Evolutionary conservation across 2,888 invertebrate species (phyloP), one percentile per base, ranked within the genome.

Genomic region (Malthinus flaveolus): DNA sequence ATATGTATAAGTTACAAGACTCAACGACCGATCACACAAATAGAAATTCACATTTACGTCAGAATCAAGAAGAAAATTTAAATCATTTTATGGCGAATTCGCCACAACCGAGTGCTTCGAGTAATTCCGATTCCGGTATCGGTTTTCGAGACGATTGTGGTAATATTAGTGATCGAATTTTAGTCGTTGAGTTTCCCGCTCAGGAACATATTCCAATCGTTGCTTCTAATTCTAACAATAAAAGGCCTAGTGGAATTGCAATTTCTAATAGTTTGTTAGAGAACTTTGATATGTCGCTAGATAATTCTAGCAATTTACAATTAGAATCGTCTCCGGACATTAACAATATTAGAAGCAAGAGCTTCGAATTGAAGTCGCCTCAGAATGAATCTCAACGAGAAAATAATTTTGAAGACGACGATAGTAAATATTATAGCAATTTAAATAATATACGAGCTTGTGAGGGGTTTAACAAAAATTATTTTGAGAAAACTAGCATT

Each of bases 91-190:
- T 85, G 1, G 88, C 90, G 0, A 88, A 90, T 69, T 93, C 93
- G 0, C 93, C 93, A 0, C 93, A 93, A 67, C 93, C 92, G 0
- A 93, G 92, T 73, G 90, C 92, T 12, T 95, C 94, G 0, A 95
- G 94, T 68, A 96, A 95, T 76, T 95, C 95, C 55, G 97, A 97
- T 75, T 96, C 95, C 1, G 96, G 97, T 0, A 95, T 97, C 60
- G 96, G 96, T 0, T 95, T 95, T 71, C 87, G 93, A 64, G 95
- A 95, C 69, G 94, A 95, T 69, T 90, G 90, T 69, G 87, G 90
- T 7, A 91, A 91, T 71, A 87, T 92, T 49, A 90, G 91, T 0
- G 93, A 92, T 74, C 82, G 91, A 57, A 91, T 92, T 68, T 76
- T 90, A 32, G 87, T 90, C 0, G 89, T 90, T 0, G 91, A 92